phyloP scores from a whole-genome alignment of 2,113 vertebrate genomes.

The Podiceps cristatus region DNA sequence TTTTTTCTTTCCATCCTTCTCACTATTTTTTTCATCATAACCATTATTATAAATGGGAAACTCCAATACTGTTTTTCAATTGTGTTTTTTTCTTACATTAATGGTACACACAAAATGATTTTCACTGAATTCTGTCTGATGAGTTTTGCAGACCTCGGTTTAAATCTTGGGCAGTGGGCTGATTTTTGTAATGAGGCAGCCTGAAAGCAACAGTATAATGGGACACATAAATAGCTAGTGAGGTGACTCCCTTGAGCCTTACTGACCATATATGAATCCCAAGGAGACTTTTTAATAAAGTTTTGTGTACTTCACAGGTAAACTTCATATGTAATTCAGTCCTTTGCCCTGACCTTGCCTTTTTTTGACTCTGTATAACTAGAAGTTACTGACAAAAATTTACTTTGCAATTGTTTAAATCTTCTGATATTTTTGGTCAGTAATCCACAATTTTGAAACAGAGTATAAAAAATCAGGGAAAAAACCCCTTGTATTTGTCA shows the following conservation, averaged over 20 bases:
- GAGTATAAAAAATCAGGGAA: background rate
- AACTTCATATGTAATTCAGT: background rate
- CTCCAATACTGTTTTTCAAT: background rate
- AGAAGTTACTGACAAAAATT: background rate
- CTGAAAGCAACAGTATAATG: background rate
- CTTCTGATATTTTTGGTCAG: background rate
- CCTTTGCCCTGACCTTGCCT: background rate
- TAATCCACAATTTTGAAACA: background rate
- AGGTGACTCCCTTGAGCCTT: background rate
- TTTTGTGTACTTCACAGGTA: background rate
- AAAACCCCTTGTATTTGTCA: background rate
- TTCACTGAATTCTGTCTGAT: background rate
- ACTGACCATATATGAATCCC: background rate
- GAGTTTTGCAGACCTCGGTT: background rate
- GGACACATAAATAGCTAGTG: background rate
- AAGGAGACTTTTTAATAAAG: background rate
- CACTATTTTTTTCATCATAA: background rate
- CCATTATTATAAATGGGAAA: background rate
- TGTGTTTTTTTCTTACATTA: background rate
- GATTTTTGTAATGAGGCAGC: background rate
- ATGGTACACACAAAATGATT: background rate
- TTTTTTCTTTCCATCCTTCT: background rate
- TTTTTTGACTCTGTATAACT: background rate
- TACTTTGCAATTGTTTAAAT: background rate
- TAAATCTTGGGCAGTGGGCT: background rate